Percentiles rank a stretch among this genome's conserved stretches.
These are phyloP conservation scores for Adelges cooleyi DNA, from an alignment of 1,140 invertebrate species.

Conservation along the genomic window DNA sequence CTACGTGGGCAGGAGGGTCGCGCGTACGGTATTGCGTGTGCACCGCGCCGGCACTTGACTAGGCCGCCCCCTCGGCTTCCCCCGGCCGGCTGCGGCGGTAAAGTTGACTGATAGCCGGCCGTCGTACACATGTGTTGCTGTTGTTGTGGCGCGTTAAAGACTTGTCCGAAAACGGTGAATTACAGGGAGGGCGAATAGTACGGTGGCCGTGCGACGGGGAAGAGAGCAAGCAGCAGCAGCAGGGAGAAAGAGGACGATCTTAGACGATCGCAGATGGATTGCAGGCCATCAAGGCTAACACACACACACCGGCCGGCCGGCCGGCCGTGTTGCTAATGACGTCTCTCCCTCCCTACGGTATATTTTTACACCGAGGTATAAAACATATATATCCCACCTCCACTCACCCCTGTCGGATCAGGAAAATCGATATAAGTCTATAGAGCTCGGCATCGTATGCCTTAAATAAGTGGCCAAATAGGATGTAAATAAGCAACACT, in stretches of 20 bases:
- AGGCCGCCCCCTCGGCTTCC: background rate
- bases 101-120: constrained; percentile 20
- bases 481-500: too few relatives aligned
- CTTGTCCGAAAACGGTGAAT: background rate
- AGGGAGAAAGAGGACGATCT: background rate
- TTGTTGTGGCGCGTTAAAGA: background rate
- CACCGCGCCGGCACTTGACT: too few relatives aligned
- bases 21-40: too few relatives aligned
- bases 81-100: background rate
- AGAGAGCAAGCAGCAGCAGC: background rate
- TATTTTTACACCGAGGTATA: too few relatives aligned
- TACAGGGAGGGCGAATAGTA: background rate
- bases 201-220: background rate
- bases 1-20: too few relatives aligned
- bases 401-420: too few relatives aligned
- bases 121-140: constrained; percentile 17
- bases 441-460: too few relatives aligned
- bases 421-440: too few relatives aligned
- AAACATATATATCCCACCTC: too few relatives aligned
- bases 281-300: background rate
- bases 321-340: constrained; percentile 1
- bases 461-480: too few relatives aligned
- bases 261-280: constrained; percentile 13
- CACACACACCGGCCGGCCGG: background rate
- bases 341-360: background rate